Evolutionary conservation across 2,888 invertebrate species (phyloP), one percentile per base, ranked within the genome.

Genomic region (Beris chalybata): DNA sequence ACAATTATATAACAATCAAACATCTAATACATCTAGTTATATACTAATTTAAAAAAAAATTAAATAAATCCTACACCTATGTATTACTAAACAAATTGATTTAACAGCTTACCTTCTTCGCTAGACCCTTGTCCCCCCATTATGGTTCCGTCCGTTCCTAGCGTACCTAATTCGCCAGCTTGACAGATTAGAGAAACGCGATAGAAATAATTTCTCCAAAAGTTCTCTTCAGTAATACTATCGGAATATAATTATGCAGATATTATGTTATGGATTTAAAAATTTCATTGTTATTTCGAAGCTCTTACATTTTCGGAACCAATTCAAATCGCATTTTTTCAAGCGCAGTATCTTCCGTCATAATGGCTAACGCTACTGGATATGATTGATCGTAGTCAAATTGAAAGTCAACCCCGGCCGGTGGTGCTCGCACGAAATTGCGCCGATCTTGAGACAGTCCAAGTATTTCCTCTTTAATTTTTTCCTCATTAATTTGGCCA

Each of bases 131-230:
- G 79, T 69, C 79, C 80, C 65, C 79, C 80, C 65, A 65, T 68
- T 65, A 81, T 77, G 53, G 70, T 67, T 64, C 80, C 81, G 75
- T 80, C 81, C 65, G 76, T 78, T 67, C 81, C 81, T 70, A 81
- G 75, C 71, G 81, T 81, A 71, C 81, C 81, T 73, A 81, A 74
- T 71, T 97, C 95, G 80, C 91, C 93, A 74, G 97, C 96, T 85
- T 99, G 98, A 79, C 97, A 95, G 80, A 99, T 94, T 75, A 99
- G 89, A 75, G 95, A 96, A 74, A 99, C 93, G 79, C 99, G 93
- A 85, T 99, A 99, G 85, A 99, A 99, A 82, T 99, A 99, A 86
- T 99, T 99, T 79, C 96, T 89, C 99, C 99, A 99, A 85, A 99
- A 99, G 79, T 92, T 92, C 83, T 97, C 97, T 85, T 99, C 99